phyloP scores from a whole-genome alignment of 2,797 vertebrate genomes.

The Sebastolobus alascanus region DNA sequence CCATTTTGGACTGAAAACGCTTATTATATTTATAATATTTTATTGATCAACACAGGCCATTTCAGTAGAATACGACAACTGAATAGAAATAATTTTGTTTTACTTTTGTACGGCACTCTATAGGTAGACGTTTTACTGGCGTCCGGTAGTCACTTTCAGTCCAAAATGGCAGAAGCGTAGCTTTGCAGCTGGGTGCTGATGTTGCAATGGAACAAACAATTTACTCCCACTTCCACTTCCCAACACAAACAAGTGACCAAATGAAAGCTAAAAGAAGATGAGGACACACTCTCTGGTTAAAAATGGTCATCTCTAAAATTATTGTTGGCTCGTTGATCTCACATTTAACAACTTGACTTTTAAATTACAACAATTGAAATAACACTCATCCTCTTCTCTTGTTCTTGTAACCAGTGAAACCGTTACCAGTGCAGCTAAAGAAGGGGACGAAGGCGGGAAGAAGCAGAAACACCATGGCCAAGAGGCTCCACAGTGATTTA shows the following conservation, averaged over 20 bases:
- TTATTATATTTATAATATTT: too few species aligned
- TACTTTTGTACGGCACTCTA: too few species aligned
- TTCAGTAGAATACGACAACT: too few species aligned
- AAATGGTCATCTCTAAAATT: not conserved
- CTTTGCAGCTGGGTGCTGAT: rapidly evolving
- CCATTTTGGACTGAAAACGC: too few species aligned
- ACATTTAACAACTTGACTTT: not conserved
- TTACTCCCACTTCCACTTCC: too few species aligned
- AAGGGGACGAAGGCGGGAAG: slow-evolving; percentile 89
- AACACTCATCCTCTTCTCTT: not conserved
- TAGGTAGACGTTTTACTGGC: rapidly evolving
- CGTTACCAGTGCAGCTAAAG: slow-evolving; percentile 87
- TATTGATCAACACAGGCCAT: too few species aligned
- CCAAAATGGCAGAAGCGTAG: too few species aligned
- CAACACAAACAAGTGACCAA: not conserved
- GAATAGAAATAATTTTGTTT: too few species aligned
- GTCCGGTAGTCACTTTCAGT: too few species aligned
- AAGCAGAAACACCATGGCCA: slow-evolving; percentile 87
- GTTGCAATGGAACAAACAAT: too few species aligned
- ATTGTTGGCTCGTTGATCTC: not conserved
- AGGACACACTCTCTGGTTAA: not conserved
- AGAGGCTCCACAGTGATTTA: slow-evolving; percentile 91
- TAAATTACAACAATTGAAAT: not conserved
- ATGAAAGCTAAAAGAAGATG: not conserved
- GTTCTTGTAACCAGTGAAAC: slow-evolving; percentile 84